Conservation (phyloP, 2,113 vertebrate species). For the Sialia sialis region DNA sequence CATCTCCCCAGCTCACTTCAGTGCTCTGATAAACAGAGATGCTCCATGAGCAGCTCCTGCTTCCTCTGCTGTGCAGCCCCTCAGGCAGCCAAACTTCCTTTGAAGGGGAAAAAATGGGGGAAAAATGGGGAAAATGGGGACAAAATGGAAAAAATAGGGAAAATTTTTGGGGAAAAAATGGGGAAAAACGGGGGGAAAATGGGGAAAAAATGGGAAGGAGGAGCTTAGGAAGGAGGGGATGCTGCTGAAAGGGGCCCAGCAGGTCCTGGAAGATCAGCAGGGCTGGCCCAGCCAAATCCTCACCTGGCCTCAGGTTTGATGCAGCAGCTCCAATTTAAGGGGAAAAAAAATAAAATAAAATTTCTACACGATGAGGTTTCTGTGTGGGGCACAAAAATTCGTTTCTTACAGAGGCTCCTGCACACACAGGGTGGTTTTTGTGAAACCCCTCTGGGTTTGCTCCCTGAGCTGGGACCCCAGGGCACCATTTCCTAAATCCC, state of each 20-base stretch:
- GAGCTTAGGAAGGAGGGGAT: background rate
- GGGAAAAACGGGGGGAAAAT: background rate
- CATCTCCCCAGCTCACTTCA: no score
- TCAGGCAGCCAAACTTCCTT: background rate
- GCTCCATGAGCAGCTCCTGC: background rate
- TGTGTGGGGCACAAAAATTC: background rate
- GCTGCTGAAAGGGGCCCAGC: background rate
- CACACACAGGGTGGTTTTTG: background rate
- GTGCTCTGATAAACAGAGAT: no score
- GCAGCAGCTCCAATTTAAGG: background rate
- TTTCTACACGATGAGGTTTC: background rate
- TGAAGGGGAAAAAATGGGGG: background rate
- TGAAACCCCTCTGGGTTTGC: background rate
- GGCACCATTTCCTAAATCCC: background rate
- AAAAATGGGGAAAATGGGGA: no score
- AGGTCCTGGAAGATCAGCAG: background rate
- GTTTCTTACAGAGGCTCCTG: background rate
- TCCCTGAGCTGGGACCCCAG: background rate
- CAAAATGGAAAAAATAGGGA: rapidly evolving
- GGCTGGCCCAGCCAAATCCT: background rate
- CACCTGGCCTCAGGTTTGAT: background rate
- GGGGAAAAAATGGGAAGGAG: no score
- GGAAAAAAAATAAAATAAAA: background rate
- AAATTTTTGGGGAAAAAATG: background rate
- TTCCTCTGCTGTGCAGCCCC: no score